Conservation (phyloP, 2,888 invertebrate genomes). For the Atrina japonica region DNA sequence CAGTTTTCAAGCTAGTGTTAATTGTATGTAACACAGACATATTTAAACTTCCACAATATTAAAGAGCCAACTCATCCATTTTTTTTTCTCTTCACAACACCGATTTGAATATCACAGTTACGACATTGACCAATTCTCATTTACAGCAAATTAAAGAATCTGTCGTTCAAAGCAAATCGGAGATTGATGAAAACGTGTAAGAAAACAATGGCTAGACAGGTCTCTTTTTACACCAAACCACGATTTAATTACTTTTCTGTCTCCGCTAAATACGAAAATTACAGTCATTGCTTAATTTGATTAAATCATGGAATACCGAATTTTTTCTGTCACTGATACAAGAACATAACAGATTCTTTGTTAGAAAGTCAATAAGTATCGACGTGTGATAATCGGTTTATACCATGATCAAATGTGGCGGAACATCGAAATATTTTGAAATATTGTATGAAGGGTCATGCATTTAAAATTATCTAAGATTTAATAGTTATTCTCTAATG, state of each 20-base stretch:
- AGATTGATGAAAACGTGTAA: conserved; percentile 18
- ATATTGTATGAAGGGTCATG: too few species aligned
- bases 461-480: too few species aligned
- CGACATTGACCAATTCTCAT: neutral
- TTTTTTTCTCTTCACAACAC: too few species aligned
- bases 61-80: too few species aligned
- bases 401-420: too few species aligned
- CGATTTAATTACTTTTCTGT: conserved; percentile 24
- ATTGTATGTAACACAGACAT: conserved; percentile 14
- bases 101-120: too few species aligned
- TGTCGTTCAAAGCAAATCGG: too few species aligned
- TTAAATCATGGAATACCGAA: conserved; percentile 14
- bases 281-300: conserved; percentile 23
- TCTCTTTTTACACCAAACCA: conserved; percentile 21
- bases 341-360: too few species aligned
- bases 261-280: conserved; percentile 7
- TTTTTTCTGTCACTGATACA: conserved; percentile 9
- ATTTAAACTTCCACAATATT: neutral
- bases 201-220: conserved; percentile 22
- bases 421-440: too few species aligned
- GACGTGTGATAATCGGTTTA: too few species aligned
- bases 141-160: conserved; percentile 13
- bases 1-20: conserved; percentile 3
- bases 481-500: too few species aligned
- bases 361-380: too few species aligned